Base-by-base conservation (phyloP, 2,797 vertebrate species). In the Schizopygopsis pylzovi region DNA sequence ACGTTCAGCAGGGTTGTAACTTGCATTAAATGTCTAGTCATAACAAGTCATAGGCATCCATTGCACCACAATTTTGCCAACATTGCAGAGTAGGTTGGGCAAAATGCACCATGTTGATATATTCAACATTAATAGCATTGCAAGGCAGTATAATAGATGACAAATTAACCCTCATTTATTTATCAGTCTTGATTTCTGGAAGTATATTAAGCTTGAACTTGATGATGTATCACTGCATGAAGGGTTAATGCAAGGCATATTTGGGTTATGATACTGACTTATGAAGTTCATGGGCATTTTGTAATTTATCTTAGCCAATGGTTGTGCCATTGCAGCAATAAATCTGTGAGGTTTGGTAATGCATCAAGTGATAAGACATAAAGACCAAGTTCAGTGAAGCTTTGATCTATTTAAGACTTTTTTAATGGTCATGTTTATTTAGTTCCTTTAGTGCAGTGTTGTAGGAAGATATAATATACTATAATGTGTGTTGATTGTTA, bases 261-360 rank as follows among this genome's bases (percentile, higher is more conserved):
- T 33, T 56, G 54, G 52, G 56, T 45, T 65, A 59, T 59, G 75
- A 45, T 59, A 39, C 47, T 20, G 61, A 67, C 59, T n/a, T 85
- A 3, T 28, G 59, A 25, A 67, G 63, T 72, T 79, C 13, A 45
- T 52, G n/a, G 67, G 11, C 39, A 63, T 65, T 86, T 82, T 83
- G 61, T 33, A 86, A 83, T 18, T 84, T 77, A 76, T 83, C 87
- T 84, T 73, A 76, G 68, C 76, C 81, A 41, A 54, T 78, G 37
- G 22, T 22, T 65, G 59, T 80, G 43, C 82, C 75, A 59, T 75
- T 76, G 63, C 65, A n/a, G 56, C 22, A 65, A 80, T 39, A 75
- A 77, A 54, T 77, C 68, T 41, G 28, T n/a, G 52, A 77, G 20
- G 20, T 15, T 39, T 6, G 12, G 70, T 63, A 75, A 65, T n/a